Conservation (phyloP, 2,113 vertebrate genomes). For the Dasyurus viverrinus region DNA sequence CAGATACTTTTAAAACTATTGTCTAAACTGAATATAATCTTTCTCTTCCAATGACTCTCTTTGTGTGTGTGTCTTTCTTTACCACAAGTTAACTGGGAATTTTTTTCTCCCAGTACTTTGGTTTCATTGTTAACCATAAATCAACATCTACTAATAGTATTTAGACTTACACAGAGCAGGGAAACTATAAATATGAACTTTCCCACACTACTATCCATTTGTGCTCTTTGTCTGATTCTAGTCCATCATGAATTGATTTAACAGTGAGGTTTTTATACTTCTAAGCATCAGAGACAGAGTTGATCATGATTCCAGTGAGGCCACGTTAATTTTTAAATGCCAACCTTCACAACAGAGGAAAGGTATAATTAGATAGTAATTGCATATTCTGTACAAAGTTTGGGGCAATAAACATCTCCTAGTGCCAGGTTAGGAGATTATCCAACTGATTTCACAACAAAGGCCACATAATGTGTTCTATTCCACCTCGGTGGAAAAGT, state of each 20-base stretch:
- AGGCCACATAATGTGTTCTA: not conserved
- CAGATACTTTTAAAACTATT: constrained; percentile 42
- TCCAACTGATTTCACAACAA: constrained; percentile 50
- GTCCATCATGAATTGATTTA: constrained; percentile 59
- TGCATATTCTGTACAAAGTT: not conserved
- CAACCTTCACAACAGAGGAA: constrained; percentile 53
- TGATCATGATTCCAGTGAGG: constrained; percentile 53
- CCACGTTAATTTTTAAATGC: constrained; percentile 17
- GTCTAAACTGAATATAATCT: constrained; percentile 18
- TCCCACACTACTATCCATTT: constrained; percentile 58
- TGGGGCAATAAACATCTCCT: not conserved
- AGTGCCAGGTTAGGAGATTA: constrained; percentile 24
- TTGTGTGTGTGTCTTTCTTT: not conserved
- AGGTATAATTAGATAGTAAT: constrained; percentile 37
- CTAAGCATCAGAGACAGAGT: constrained; percentile 41
- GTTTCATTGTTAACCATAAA: constrained; percentile 60
- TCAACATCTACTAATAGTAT: constrained; percentile 45
- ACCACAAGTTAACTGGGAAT: constrained; percentile 32
- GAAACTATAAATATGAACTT: constrained; percentile 61
- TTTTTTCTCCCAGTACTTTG: constrained; percentile 47
- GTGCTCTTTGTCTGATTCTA: constrained; percentile 25
- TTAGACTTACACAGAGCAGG: constrained; percentile 53
- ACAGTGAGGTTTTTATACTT: constrained; percentile 61
- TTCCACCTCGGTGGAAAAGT: not conserved
- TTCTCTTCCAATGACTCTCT: constrained; percentile 10